phyloP scores from a whole-genome alignment of 1,140 invertebrate genomes.

The Stratiolaelaps scimitus region DNA sequence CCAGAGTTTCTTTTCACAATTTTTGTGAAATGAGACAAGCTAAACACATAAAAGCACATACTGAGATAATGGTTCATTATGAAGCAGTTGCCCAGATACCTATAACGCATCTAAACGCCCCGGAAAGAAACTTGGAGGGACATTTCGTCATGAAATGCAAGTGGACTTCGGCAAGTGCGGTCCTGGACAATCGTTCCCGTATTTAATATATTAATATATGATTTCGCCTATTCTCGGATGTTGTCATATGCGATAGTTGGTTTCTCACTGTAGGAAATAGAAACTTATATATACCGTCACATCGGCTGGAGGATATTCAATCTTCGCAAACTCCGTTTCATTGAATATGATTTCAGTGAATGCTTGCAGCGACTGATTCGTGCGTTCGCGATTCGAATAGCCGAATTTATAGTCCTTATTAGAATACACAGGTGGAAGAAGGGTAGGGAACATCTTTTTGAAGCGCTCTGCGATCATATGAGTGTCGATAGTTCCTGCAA shows the following conservation, averaged over 20 bases:
- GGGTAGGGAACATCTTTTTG: slow-evolving; percentile 25
- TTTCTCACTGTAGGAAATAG: neutral
- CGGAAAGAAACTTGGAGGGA: too few relatives aligned
- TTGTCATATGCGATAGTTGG: neutral
- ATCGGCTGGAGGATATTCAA: neutral
- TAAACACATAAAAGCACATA: neutral
- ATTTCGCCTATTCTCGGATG: neutral
- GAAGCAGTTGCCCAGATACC: too few relatives aligned
- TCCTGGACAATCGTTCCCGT: too few relatives aligned
- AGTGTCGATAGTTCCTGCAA: neutral
- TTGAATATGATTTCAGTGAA: slow-evolving; percentile 12
- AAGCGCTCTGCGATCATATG: slow-evolving; percentile 2
- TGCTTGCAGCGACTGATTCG: slow-evolving; percentile 9
- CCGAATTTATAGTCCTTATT: slow-evolving; percentile 1
- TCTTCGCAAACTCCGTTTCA: neutral
- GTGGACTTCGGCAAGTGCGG: too few relatives aligned
- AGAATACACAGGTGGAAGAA: neutral
- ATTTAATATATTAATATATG: too few relatives aligned
- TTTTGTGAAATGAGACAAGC: slow-evolving; percentile 21
- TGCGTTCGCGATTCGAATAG: neutral
- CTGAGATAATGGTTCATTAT: too few relatives aligned
- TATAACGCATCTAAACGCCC: neutral
- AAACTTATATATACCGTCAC: neutral
- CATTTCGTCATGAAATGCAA: too few relatives aligned
- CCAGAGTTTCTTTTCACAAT: slow-evolving; percentile 10